Conservation (phyloP, 1,140 invertebrate species). For the Batillaria attramentaria region DNA sequence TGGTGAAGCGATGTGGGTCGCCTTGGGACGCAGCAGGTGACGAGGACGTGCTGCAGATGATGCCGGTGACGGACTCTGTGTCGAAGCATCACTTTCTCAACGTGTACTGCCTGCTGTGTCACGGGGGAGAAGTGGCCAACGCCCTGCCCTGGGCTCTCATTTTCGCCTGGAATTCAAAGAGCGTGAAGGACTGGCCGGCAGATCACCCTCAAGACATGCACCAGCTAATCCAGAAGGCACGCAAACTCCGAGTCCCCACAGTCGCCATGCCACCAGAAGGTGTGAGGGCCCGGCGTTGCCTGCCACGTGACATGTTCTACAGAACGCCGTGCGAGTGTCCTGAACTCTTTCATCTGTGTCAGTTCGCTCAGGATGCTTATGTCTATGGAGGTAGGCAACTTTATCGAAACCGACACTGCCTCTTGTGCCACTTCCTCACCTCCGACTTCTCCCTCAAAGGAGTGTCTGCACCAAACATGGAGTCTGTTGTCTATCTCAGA, state of each 20-base stretch:
- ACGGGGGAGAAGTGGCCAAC: not conserved
- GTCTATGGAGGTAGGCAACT: not conserved
- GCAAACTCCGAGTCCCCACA: not conserved
- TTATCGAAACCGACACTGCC: not conserved
- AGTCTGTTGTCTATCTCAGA: not conserved
- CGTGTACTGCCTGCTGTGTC: conserved; percentile 7
- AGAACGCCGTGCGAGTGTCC: not conserved
- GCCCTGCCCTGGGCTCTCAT: not conserved
- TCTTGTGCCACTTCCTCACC: not conserved
- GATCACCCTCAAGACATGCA: not conserved
- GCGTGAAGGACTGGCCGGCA: not conserved
- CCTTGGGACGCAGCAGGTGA: not conserved
- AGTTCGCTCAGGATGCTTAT: not conserved
- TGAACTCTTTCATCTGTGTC: not conserved
- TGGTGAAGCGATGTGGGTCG: not conserved
- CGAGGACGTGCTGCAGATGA: not conserved
- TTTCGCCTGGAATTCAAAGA: not conserved
- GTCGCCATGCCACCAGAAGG: not conserved
- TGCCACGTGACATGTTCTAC: not conserved
- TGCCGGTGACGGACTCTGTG: not conserved
- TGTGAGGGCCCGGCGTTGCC: not conserved
- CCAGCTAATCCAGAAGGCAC: not conserved
- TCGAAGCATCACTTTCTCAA: not conserved
- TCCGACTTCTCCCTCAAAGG: not conserved
- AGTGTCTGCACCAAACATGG: not conserved